Evolutionary conservation across 2,797 vertebrate genomes (phyloP), one percentile per base, ranked within the genome.

Genomic region (Thripadectes ignobilis): DNA sequence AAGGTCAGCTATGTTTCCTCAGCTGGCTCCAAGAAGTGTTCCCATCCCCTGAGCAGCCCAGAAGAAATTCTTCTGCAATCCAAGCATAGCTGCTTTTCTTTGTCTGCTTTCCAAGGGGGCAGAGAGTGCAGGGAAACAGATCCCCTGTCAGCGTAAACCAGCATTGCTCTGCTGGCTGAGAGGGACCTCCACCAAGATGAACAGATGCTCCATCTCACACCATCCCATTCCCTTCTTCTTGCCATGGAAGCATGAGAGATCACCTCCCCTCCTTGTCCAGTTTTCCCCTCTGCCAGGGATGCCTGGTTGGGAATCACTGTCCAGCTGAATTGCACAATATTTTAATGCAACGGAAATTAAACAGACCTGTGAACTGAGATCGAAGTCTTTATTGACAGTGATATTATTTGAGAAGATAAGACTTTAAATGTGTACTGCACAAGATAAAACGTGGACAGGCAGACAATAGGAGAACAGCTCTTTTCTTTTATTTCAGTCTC

Each of bases 381-480:
- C 80, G 86, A 90, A 93, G 85, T 85, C 83, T 79, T 82, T 95
- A 24, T 79, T 96, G 95, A 93, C 80, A 81, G 67, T 61, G 83
- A 90, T 79, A 88, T 78, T 86, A 82, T 66, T 59, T 49, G 58
- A 74, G 88, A 88, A 94, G 79, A 84, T 90, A 96, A 91, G 91
- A 65, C 59, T 93, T 93, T 36, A 92, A 93, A 88, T 54, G 82
- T 55, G n/a, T 58, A 39, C 65, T 55, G 72, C 58, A 27, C 39
- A 41, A 92, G 76, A 93, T 67, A 93, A 92, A 91, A n/a, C 55
- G 69, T 43, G 30, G 76, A 69, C 55, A 89, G 58, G 73, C 72
- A 89, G 78, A 88, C 45, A 91, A 78, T 6, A 75, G 85, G 67
- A 81, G 29, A 89, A 29, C 22, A 46, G 57, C 2, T 71, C 66